Conservation (phyloP, 2,113 vertebrate genomes). For the Gymnocephalus cernua region DNA sequence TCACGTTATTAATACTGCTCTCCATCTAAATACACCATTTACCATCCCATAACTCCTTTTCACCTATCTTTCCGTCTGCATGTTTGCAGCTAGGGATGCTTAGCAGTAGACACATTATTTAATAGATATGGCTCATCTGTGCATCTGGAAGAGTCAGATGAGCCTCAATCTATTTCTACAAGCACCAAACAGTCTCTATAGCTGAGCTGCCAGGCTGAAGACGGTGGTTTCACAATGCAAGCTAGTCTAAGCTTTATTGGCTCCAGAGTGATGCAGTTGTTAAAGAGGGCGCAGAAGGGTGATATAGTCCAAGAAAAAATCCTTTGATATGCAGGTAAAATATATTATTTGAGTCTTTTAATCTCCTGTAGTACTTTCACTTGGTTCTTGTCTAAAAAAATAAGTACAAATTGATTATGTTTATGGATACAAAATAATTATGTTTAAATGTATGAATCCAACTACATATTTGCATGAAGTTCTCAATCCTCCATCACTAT, state of each 20-base stretch:
- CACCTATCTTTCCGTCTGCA: constrained; percentile 19
- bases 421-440: constrained; percentile 84
- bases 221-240: constrained; percentile 59
- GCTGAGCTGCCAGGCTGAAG: constrained; percentile 71
- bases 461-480: constrained; percentile 59
- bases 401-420: constrained; percentile 84
- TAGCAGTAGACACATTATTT: constrained; percentile 46
- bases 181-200: constrained; percentile 56
- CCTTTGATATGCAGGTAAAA: constrained; percentile 66
- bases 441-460: constrained; percentile 79
- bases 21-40: constrained; percentile 44
- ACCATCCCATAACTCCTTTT: constrained; percentile 27
- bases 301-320: constrained; percentile 70
- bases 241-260: constrained; percentile 51
- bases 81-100: constrained; percentile 46
- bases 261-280: constrained; percentile 51
- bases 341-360: constrained; percentile 45
- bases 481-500: constrained; percentile 50
- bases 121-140: constrained; percentile 45
- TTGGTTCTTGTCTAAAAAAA: constrained; percentile 81
- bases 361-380: constrained; percentile 50
- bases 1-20: constrained; percentile 47
- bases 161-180: constrained; percentile 54
- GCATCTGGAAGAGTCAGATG: constrained; percentile 40
- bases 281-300: constrained; percentile 21